These are phyloP conservation scores for Aplysia californica DNA, from an alignment of 1,140 invertebrate genomes.

Conservation along the genomic window DNA sequence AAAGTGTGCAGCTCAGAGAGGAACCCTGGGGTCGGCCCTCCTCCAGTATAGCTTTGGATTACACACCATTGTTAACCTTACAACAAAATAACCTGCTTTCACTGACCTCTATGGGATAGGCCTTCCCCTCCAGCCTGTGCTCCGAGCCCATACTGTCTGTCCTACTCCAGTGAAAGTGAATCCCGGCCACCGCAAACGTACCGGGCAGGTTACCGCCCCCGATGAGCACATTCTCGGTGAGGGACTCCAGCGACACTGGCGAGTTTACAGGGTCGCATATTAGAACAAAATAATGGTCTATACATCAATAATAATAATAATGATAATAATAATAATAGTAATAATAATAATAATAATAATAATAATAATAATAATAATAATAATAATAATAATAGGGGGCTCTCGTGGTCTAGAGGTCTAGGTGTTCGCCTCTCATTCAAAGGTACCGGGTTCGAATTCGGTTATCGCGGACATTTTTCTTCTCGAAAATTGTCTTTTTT, in stretches of 20 bases:
- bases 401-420: too few species aligned
- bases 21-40: too few species aligned
- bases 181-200: conserved; percentile 34
- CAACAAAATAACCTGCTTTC: too few species aligned
- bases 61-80: too few species aligned
- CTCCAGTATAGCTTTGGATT: too few species aligned
- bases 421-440: too few species aligned
- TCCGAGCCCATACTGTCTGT: conserved; percentile 47
- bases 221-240: conserved; percentile 17
- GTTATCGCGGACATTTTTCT: too few species aligned
- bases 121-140: conserved; percentile 37
- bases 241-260: background rate
- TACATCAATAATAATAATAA: background rate
- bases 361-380: background rate
- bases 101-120: conserved; percentile 46
- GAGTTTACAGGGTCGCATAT: too few species aligned
- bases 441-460: too few species aligned
- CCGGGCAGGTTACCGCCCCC: conserved; percentile 28
- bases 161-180: conserved; percentile 57
- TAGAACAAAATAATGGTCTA: background rate
- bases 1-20: too few species aligned
- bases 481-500: too few species aligned
- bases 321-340: background rate
- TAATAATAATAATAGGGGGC: background rate
- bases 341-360: background rate